These are phyloP conservation scores for Vanacampus margaritifer DNA, from an alignment of 2,113 vertebrate genomes.

Conservation along the genomic window DNA sequence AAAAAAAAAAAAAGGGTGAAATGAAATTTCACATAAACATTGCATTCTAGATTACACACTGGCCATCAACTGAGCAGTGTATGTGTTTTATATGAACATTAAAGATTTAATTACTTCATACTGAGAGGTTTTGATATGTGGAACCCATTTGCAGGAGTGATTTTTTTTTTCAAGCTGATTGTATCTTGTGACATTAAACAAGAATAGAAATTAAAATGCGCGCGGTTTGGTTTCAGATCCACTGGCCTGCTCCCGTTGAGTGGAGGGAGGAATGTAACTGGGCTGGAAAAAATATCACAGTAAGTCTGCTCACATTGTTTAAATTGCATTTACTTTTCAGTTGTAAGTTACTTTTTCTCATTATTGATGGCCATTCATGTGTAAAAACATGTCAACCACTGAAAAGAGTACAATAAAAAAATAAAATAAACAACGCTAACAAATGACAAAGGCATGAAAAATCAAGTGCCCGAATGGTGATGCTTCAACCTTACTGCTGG, in stretches of 20 bases:
- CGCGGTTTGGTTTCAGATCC: slow-evolving; percentile 75
- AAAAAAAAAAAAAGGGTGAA: neutral
- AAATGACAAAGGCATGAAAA: too few species aligned
- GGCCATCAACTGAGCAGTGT: neutral
- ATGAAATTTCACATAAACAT: neutral
- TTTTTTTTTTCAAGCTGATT: too few species aligned
- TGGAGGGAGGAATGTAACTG: slow-evolving; percentile 98
- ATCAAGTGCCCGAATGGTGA: too few species aligned
- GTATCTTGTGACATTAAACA: neutral
- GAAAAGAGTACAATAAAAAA: too few species aligned
- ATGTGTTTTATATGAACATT: too few species aligned
- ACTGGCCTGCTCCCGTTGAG: slow-evolving; percentile 92
- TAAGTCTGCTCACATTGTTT: slow-evolving; percentile 66
- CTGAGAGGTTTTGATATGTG: neutral
- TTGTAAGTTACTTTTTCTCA: neutral
- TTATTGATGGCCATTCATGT: neutral
- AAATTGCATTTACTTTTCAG: neutral
- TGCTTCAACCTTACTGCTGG: too few species aligned
- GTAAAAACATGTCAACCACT: neutral
- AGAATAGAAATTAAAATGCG: neutral
- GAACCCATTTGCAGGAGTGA: neutral
- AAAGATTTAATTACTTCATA: neutral
- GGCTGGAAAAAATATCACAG: slow-evolving; percentile 95
- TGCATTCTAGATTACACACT: neutral
- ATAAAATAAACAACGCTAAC: too few species aligned